Evolutionary conservation across 2,797 vertebrate species (phyloP).

Genomic region (Intellagama lesueurii): DNA sequence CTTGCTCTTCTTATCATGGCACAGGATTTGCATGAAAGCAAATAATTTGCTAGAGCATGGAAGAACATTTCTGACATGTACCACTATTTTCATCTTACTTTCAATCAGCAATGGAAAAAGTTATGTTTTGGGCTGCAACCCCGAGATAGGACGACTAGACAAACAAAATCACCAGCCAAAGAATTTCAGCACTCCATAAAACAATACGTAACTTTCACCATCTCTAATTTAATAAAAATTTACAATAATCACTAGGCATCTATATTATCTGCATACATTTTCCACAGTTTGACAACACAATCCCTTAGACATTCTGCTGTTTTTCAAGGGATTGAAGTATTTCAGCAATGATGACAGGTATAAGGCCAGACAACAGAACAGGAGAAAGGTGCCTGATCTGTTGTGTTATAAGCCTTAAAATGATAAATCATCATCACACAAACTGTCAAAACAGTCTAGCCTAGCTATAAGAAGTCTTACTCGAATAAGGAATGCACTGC

Average conservation of each 20-base stretch:
- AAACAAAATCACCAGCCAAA: too few relatives aligned
- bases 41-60: too few relatives aligned
- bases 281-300: not conserved
- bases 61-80: too few relatives aligned
- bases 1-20: too few relatives aligned
- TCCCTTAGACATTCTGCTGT: not conserved
- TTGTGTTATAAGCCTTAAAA: constrained; percentile 14
- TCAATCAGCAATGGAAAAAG: too few relatives aligned
- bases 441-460: constrained; percentile 37
- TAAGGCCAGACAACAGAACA: not conserved
- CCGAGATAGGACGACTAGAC: too few relatives aligned
- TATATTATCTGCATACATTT: not conserved
- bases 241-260: not conserved
- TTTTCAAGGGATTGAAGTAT: not conserved
- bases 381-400: not conserved
- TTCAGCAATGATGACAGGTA: constrained; percentile 11
- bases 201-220: too few relatives aligned
- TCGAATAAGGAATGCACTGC: constrained; percentile 15
- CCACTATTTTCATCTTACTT: too few relatives aligned
- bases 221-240: not conserved
- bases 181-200: too few relatives aligned
- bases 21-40: too few relatives aligned
- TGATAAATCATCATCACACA: constrained; percentile 29
- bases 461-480: constrained; percentile 30
- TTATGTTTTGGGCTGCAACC: too few relatives aligned